Base-by-base conservation (phyloP, 2,797 vertebrate species). In the Fringilla coelebs region DNA sequence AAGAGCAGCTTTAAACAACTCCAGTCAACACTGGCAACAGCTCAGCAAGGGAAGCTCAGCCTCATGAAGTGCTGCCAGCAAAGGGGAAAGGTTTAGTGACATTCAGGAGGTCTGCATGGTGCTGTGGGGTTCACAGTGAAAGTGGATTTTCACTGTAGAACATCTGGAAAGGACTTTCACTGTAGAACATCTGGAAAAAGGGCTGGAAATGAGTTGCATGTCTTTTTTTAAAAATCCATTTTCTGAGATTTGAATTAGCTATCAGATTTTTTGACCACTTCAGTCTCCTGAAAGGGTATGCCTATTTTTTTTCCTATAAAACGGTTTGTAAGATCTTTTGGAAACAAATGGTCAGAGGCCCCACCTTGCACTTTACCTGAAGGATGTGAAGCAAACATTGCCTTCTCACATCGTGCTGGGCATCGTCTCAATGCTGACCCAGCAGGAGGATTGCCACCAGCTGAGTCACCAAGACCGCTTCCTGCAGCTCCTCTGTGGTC, bases 401-500 rank as follows among this genome's bases (percentile, higher is more conserved):
- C 73, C 55, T 81, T 84, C 36, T 76, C 48, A 48, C 0, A 0
- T 75, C 25, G 4, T 6, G 7, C 73, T 78, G 48, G 34, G 40
- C 58, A 85, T 51, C 0, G 0, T 22, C 68, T 91, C 72, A 45
- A 0, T 45, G 51, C 82, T 91, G 89, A 95, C 29, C 61, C 66
- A 86, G 87, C 1, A 3, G 70, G 58, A 88, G 72, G 34, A 83
- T 17, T 75, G 62, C 79, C 85, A 51, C 55, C 89, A 84, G 62
- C 79, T 90, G 87, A 93, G 66, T 95, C 94, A 94, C 85, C 52
- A 62, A 86, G 82, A 79, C 45, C 7, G 0, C 79, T 91, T 93
- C 91, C 94, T 90, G 73, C 66, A 78, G 62, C 70, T 92, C 40
- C 70, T 76, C 63, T 55, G 52, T 48, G 76, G 65, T 84, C 86